Conservation (phyloP, 2,797 vertebrate species). For the Darevskia nairensis region DNA sequence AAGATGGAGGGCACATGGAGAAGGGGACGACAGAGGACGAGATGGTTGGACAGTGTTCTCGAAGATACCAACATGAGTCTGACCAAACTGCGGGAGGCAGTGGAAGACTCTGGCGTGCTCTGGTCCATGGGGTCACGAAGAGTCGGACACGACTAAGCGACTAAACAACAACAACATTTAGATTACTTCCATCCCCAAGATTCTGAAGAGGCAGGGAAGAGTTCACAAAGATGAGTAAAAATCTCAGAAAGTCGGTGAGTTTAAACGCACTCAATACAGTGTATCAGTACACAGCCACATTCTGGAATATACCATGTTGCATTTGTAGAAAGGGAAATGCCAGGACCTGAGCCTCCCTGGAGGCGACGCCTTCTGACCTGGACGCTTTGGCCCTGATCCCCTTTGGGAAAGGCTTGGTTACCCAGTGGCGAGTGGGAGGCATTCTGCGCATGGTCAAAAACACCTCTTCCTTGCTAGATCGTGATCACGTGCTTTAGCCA, state of each 20-base stretch:
- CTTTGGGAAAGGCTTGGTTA: neutral
- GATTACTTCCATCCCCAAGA: neutral
- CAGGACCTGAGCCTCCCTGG: neutral
- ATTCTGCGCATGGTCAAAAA: neutral
- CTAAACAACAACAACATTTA: too few species aligned
- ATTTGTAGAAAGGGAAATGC: neutral
- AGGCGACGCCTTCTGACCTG: neutral
- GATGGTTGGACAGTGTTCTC: too few species aligned
- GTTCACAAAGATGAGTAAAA: neutral
- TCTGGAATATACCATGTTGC: neutral
- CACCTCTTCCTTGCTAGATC: neutral
- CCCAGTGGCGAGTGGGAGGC: neutral
- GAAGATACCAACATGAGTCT: too few species aligned
- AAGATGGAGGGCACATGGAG: too few species aligned
- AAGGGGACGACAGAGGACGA: too few species aligned
- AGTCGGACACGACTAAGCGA: too few species aligned
- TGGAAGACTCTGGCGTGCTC: too few species aligned
- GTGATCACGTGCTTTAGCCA: neutral
- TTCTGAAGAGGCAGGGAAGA: neutral
- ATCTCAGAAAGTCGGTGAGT: neutral
- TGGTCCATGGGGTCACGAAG: too few species aligned
- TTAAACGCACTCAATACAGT: neutral
- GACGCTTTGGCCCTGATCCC: neutral
- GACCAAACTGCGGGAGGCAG: too few species aligned
- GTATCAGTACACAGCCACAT: neutral